Conservation (phyloP, 2,113 vertebrate species). For the Oenanthe melanoleuca region DNA sequence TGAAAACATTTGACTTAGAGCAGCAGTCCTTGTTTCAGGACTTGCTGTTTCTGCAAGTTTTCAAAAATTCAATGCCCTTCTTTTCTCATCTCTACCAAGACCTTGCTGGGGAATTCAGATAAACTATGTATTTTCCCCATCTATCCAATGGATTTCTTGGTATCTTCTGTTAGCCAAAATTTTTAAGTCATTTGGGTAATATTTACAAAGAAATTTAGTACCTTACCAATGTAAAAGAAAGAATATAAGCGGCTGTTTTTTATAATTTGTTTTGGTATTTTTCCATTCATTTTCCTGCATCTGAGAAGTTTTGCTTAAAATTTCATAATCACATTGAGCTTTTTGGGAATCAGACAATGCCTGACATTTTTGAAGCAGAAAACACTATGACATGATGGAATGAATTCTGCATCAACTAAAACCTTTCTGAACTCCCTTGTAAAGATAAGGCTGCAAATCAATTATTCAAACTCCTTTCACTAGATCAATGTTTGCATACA, state of each 20-base stretch:
- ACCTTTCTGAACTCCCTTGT: background rate
- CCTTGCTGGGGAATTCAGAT: background rate
- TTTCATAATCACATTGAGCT: background rate
- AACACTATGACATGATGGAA: background rate
- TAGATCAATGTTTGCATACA: background rate
- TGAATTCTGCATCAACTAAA: background rate
- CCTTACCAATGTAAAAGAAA: background rate
- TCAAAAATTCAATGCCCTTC: background rate
- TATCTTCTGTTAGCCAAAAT: background rate
- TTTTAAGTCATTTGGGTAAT: background rate
- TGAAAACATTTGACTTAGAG: background rate
- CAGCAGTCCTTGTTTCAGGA: background rate
- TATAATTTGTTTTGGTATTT: background rate
- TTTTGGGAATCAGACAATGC: background rate
- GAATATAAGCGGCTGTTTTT: background rate
- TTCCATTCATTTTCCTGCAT: background rate
- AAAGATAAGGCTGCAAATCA: background rate
- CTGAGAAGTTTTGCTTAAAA: background rate
- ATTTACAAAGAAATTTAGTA: background rate
- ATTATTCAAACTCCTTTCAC: background rate
- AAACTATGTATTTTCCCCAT: background rate
- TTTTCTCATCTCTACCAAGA: background rate
- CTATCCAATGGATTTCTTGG: background rate
- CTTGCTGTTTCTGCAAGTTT: background rate
- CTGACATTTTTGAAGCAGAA: background rate